Base-by-base conservation (phyloP, 2,113 vertebrate genomes). In the Stegastes partitus region DNA sequence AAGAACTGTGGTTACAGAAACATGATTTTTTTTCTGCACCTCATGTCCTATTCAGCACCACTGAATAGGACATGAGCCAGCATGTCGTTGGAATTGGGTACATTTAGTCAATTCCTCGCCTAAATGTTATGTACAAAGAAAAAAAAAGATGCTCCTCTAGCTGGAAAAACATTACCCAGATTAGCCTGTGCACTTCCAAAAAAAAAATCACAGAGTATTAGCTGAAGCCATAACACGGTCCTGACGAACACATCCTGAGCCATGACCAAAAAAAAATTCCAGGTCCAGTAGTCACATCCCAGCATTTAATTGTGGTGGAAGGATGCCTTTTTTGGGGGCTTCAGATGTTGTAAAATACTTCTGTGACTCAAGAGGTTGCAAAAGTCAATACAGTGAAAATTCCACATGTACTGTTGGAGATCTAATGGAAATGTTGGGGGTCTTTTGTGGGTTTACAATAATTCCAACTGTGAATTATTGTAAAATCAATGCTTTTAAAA, bases 401-500 rank as follows among this genome's bases (percentile, higher is more conserved):
- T 81, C 67, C 64, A 72, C 45, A 55, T 74, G 61, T 62, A 45
- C 37, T 81, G 21, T 45, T 16, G 61, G 47, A 64, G 73, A 69
- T 73, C 73, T 62, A 64, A 68, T 74, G 63, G 71, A 66, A 64
- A 82, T 31, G 45, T 3, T n/a, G 39, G 68, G 64, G 65, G 23
- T n/a, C 21, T 66, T 71, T 55, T n/a, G 34, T 10, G 37, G 49
- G 53, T 53, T 58, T 51, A 16, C 68, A 76, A 69, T 70, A 28
- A 62, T 62, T 44, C 66, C 4, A 57, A 7, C 50, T 74, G 69
- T 74, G 68, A 81, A 85, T 81, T 61, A 81, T 76, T 75, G 74
- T 73, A 44, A 84, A 85, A 84, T 88, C 81, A 74, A 85, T 85
- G 50, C 51, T 65, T 83, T 71, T 72, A 73, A 85, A 82, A 80